These are phyloP conservation scores for Noturus placidus DNA, from an alignment of 2,113 vertebrate species.

Conservation along the genomic window DNA sequence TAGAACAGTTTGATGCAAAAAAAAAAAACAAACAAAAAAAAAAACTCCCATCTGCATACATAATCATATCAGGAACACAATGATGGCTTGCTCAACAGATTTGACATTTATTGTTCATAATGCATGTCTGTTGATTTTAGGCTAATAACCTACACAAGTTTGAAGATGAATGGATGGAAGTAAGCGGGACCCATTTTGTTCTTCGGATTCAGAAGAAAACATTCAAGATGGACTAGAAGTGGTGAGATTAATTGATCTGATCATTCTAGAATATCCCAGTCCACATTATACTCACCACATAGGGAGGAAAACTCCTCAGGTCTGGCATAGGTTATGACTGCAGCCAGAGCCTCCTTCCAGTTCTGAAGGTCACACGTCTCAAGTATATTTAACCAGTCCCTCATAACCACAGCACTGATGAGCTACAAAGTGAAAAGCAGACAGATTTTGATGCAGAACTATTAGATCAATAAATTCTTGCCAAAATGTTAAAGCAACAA, in stretches of 20 bases:
- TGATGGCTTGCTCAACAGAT: not conserved
- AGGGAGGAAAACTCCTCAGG: constrained; percentile 90
- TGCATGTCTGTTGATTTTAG: not conserved
- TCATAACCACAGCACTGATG: constrained; percentile 92
- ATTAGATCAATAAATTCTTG: not conserved
- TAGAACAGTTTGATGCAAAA: not conserved
- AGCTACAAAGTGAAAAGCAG: constrained; percentile 69
- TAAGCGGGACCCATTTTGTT: not conserved
- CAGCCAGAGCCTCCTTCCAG: constrained; percentile 93
- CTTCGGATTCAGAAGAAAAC: not conserved
- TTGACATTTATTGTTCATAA: not conserved
- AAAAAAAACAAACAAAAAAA: too few species aligned
- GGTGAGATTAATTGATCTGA: not conserved
- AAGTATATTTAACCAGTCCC: constrained; percentile 91
- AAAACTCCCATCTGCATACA: not conserved
- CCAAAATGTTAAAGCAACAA: not conserved
- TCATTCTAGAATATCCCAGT: not conserved
- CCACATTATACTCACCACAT: constrained; percentile 77
- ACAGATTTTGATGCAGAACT: not conserved
- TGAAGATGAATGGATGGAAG: too few species aligned
- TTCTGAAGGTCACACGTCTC: constrained; percentile 90
- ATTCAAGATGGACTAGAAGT: not conserved
- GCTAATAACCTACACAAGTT: not conserved
- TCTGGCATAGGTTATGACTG: constrained; percentile 89
- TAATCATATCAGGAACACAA: not conserved